Percentiles rank a stretch among this genome's conserved stretches.
Evolutionary conservation across 2,888 invertebrate genomes (phyloP).

Genomic region (Sinodicranocentrus sp.): DNA sequence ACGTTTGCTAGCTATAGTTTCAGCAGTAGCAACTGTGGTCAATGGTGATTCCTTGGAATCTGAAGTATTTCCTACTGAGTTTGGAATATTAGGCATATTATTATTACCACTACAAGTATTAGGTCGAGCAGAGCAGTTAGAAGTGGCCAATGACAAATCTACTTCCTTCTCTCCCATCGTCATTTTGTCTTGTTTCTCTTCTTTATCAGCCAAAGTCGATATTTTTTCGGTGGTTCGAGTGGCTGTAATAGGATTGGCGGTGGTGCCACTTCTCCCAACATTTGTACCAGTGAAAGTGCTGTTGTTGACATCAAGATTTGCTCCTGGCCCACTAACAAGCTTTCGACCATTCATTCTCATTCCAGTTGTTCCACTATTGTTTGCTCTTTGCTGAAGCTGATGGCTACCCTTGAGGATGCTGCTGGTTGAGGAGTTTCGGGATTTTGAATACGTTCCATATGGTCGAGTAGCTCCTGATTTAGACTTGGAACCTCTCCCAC

Average conservation of each 20-base stretch:
- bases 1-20: conserved; percentile 23
- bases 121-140: background rate
- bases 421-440: conserved; percentile 49
- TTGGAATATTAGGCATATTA: background rate
- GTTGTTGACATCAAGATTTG: conserved; percentile 60
- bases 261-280: no score
- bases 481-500: conserved; percentile 32
- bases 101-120: background rate
- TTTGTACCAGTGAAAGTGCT: conserved; percentile 3
- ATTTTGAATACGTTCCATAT: conserved; percentile 54
- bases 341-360: conserved; percentile 24
- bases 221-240: conserved; percentile 23
- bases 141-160: conserved; percentile 31
- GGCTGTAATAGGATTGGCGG: conserved; percentile 12
- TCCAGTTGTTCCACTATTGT: conserved; percentile 25
- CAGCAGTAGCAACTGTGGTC: background rate
- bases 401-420: conserved; percentile 58
- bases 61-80: background rate
- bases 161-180: conserved; percentile 31
- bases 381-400: conserved; percentile 39
- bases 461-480: conserved; percentile 48
- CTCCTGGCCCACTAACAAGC: conserved; percentile 25
- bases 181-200: conserved; percentile 4
- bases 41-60: conserved; percentile 3
- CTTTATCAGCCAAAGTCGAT: conserved; percentile 6